Evolutionary conservation across 37 sponge, comb jelly and placozoan species (phyloP).

Genomic region (Amphimedon queenslandica): DNA sequence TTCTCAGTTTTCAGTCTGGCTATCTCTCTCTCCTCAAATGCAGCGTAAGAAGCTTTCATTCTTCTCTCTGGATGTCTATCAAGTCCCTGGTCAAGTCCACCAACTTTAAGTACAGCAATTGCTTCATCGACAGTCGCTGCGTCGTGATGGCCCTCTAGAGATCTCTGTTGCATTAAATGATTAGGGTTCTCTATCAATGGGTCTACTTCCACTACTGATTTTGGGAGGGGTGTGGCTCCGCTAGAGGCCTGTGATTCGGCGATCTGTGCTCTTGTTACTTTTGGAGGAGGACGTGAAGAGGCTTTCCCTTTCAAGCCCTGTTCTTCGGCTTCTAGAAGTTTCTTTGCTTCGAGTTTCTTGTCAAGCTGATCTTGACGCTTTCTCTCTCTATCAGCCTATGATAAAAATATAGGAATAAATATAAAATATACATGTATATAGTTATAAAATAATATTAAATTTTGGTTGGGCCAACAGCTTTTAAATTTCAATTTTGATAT

Average conservation of each 20-base stretch:
- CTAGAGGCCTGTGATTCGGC: conserved; percentile 26
- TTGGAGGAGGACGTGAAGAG: conserved; percentile 24
- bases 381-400: conserved; percentile 69
- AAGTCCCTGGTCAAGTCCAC: conserved; percentile 11
- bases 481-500: no score
- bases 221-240: conserved; percentile 22
- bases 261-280: conserved; percentile 76
- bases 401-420: neutral
- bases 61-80: conserved; percentile 77
- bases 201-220: conserved; percentile 37
- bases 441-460: no score
- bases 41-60: conserved; percentile 83
- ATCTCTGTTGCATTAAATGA: conserved; percentile 43
- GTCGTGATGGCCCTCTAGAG: conserved; percentile 49
- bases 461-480: no score
- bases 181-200: conserved; percentile 85
- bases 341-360: conserved; percentile 50
- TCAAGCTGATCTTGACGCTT: conserved; percentile 73
- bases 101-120: conserved; percentile 64
- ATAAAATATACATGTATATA: neutral
- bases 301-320: conserved; percentile 39
- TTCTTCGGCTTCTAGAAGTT: conserved; percentile 79
- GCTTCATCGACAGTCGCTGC: conserved; percentile 91
- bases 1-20: conserved; percentile 76
- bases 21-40: conserved; percentile 84